Evolutionary conservation across 2,888 invertebrate genomes (phyloP), one percentile per base, ranked within the genome.

Genomic region (Euplexia lucipara): DNA sequence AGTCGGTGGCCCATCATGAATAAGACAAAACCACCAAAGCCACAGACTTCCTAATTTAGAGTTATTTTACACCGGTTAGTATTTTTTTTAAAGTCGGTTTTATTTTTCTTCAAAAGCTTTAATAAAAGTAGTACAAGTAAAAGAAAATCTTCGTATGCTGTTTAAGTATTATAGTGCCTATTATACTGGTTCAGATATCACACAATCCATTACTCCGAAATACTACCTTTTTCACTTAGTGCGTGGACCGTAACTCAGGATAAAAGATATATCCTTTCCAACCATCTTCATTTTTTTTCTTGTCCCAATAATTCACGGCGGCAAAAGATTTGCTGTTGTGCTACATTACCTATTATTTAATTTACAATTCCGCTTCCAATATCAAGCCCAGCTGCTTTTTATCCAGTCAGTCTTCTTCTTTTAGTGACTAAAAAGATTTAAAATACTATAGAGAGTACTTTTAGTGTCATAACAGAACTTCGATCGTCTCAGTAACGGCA

Each of bases 181-280:
- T 45, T 22, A 18, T 9, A 44, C 35, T 68, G 37, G 16, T 3
- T 44, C n/a, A 8, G 9, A 57, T 66, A 60, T 34, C 26, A 39
- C 26, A 34, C 45, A 30, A 9, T 60, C 16, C 34, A 26, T 69
- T 66, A 60, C 34, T 39, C 45, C 16, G 18, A 34, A 59, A 39
- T 45, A 69, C 45, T 47, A 69, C 14, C 9, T 47, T 66, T 66
- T 66, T 34, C 60, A 69, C 70, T 69, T 47, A 65, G 54, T 42
- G 44, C 34, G 37, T 14, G 14, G 7, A 47, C 60, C 69, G 69
- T 59, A 69, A 69, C 69, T 47, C 20, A 47, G 34, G 69, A 65
- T 65, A 59, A 44, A 69, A 59, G 3, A 39, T 34, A 39, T 34
- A 14, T 59, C 10, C 7, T 58, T 37, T 47, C 18, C 7, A 16